Percentiles rank a stretch among this genome's conserved stretches.
Conservation (phyloP, 1,140 invertebrate genomes). For the Hestina assimilis region DNA sequence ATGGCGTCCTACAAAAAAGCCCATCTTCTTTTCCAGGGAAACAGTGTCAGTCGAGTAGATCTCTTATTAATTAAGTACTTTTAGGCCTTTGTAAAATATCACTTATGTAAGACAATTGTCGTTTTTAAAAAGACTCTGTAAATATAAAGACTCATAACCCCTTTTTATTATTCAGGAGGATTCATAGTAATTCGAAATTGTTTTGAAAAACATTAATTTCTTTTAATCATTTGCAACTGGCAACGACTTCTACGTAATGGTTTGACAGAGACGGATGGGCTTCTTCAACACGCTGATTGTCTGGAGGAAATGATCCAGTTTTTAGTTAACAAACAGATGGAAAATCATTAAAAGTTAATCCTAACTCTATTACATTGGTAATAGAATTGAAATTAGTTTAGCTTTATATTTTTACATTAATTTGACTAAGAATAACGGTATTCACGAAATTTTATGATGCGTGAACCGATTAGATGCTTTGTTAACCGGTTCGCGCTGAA, state of each 20-base stretch:
- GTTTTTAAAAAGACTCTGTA: background rate
- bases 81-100: too few species aligned
- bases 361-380: background rate
- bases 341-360: background rate
- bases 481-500: constrained; percentile 15
- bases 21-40: too few species aligned
- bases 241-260: constrained; percentile 16
- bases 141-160: background rate
- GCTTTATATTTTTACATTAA: constrained; percentile 15
- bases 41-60: too few species aligned
- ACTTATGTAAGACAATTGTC: too few species aligned
- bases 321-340: constrained; percentile 25
- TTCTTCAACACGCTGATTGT: constrained; percentile 22
- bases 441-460: constrained; percentile 22
- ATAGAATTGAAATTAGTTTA: constrained; percentile 5
- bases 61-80: too few species aligned
- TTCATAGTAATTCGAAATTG: constrained; percentile 12
- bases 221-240: constrained; percentile 30
- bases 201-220: constrained; percentile 23
- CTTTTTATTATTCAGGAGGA: background rate
- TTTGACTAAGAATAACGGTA: constrained; percentile 27
- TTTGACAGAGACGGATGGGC: constrained; percentile 27
- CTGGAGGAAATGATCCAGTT: constrained; percentile 28
- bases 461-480: constrained; percentile 28
- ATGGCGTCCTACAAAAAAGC: too few species aligned